Conservation (phyloP, 1,140 invertebrate species). For the Meloidogyne hapla region DNA sequence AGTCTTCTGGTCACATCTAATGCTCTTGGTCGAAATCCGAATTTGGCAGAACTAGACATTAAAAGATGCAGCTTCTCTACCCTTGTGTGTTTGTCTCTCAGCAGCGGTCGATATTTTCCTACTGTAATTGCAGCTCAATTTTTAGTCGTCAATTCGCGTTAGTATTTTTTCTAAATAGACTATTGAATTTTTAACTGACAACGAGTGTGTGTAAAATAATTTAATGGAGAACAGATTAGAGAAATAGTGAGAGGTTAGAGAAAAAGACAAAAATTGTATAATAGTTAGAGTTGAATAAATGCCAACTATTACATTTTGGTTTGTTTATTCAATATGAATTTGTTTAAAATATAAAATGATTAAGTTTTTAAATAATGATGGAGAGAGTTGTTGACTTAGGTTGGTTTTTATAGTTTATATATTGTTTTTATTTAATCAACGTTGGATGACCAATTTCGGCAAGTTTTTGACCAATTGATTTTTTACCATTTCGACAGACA, state of each 20-base stretch:
- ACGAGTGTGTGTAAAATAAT: background rate
- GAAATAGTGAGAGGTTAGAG: background rate
- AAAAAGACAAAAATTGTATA: constrained; percentile 3
- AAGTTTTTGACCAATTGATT: no score
- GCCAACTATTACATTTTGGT: background rate
- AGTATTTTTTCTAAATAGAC: constrained; percentile 15
- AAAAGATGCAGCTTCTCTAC: constrained; percentile 25
- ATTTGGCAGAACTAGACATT: constrained; percentile 33
- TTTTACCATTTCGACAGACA: no score
- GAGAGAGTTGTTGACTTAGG: no score
- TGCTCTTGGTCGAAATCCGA: constrained; percentile 41
- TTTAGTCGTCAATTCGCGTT: constrained; percentile 22
- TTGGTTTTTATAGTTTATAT: no score
- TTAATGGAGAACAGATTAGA: background rate
- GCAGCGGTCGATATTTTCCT: constrained; percentile 28
- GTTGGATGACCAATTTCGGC: no score
- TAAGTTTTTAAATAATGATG: no score
- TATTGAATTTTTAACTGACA: constrained; percentile 1
- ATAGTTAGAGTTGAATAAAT: background rate
- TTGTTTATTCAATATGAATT: background rate
- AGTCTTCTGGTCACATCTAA: constrained; percentile 43
- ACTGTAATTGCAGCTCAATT: constrained; percentile 33
- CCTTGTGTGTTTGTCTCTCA: constrained; percentile 19
- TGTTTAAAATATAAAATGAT: no score
- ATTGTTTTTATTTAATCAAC: no score